These are phyloP conservation scores for Eufriesea mexicana DNA, from an alignment of 1,140 invertebrate species.

Conservation along the genomic window DNA sequence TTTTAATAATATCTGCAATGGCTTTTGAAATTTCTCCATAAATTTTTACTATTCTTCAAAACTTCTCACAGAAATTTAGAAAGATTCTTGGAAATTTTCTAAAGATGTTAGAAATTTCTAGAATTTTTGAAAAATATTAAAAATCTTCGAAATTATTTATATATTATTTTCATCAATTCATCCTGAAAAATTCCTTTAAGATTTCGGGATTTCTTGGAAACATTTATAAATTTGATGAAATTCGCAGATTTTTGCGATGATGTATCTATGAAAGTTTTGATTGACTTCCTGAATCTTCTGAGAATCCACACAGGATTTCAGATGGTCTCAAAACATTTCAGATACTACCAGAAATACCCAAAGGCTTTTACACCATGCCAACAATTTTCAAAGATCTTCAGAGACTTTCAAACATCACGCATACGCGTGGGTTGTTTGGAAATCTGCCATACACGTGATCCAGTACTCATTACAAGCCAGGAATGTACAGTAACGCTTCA, in stretches of 20 bases:
- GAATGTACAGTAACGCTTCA: constrained; percentile 16
- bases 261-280: accelerated
- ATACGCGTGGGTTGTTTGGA: constrained; percentile 10
- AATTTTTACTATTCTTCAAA: too few species aligned
- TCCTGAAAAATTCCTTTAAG: too few species aligned
- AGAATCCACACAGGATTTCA: too few species aligned
- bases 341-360: too few species aligned
- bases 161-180: too few species aligned
- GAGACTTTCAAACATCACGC: neutral
- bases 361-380: neutral
- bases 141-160: too few species aligned
- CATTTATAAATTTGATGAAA: accelerated
- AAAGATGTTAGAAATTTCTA: neutral
- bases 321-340: neutral
- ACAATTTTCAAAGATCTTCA: neutral
- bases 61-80: too few species aligned
- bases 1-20: too few species aligned
- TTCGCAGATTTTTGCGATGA: neutral
- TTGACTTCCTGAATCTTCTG: too few species aligned
- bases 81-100: too few species aligned
- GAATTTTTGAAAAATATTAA: too few species aligned
- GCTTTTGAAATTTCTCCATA: too few species aligned
- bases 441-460: constrained; percentile 14
- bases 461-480: neutral
- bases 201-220: accelerated